A percentile compares a stretch with the other conserved stretches of the same genome.
Conservation (phyloP, 2,797 vertebrate genomes). For the Falco novaeseelandiae region DNA sequence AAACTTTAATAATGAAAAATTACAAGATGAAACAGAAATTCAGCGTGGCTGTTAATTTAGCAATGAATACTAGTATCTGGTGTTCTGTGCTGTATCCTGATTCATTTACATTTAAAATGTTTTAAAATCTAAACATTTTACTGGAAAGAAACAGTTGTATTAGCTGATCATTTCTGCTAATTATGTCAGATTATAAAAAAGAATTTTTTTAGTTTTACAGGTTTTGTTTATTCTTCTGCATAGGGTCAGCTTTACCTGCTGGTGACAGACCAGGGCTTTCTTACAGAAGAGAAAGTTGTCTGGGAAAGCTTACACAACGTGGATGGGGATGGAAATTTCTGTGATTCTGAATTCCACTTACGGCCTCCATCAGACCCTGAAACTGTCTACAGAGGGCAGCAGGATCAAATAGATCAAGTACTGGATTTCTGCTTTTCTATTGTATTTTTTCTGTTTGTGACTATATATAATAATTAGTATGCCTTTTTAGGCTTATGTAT, state of each 20-base stretch:
- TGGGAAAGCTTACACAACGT: conserved; percentile 99
- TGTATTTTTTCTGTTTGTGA: not conserved
- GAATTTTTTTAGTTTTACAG: not conserved
- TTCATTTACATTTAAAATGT: not conserved
- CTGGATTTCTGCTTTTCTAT: not conserved
- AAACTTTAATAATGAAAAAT: not conserved
- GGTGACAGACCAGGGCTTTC: conserved; percentile 98
- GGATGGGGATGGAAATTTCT: conserved; percentile 97
- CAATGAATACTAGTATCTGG: not conserved
- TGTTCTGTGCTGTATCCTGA: not conserved
- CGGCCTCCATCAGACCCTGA: conserved; percentile 96
- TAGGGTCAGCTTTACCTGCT: conserved; percentile 96
- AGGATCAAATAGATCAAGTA: conserved; percentile 99
- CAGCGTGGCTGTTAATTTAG: not conserved
- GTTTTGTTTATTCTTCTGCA: conserved; percentile 24
- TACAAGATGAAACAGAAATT: not conserved
- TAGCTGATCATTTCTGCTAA: not conserved
- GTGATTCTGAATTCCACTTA: conserved; percentile 93
- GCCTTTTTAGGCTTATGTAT: not conserved
- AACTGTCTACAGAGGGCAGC: conserved; percentile 94
- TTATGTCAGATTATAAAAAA: not conserved
- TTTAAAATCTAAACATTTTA: not conserved
- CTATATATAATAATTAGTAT: not conserved
- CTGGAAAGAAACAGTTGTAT: not conserved
- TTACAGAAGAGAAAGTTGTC: conserved; percentile 97